phyloP scores from a whole-genome alignment of 2,113 vertebrate genomes.

The Lagopus muta region DNA sequence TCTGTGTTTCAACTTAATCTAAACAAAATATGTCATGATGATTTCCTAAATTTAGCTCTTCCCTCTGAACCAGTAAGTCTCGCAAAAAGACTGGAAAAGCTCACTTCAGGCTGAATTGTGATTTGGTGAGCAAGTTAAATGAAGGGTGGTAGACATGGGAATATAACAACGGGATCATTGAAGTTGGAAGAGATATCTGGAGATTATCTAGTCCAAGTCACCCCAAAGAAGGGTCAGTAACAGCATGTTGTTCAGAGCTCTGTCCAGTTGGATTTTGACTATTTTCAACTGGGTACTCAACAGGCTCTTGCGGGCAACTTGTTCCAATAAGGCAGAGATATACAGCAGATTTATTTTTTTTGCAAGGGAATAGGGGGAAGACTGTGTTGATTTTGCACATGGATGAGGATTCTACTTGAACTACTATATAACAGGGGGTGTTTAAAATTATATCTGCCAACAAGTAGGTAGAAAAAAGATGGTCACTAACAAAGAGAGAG shows the following conservation, averaged over 20 bases:
- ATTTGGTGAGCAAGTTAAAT: not conserved
- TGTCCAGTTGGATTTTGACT: not conserved
- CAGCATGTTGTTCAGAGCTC: not conserved
- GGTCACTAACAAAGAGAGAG: not conserved
- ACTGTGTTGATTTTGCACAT: not conserved
- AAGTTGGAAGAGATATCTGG: not conserved
- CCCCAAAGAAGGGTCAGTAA: not conserved
- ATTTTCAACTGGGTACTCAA: not conserved
- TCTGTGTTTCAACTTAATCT: not conserved
- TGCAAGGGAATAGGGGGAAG: not conserved
- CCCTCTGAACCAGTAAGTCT: not conserved
- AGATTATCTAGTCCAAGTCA: not conserved
- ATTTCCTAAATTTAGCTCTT: constrained; percentile 9
- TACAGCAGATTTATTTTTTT: not conserved
- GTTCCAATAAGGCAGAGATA: not conserved
- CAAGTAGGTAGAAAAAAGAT: not conserved
- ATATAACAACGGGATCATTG: not conserved
- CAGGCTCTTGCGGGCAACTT: not conserved
- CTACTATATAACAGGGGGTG: not conserved
- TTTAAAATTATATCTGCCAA: not conserved
- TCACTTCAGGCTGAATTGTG: not conserved
- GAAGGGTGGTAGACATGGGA: not conserved
- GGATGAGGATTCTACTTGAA: not conserved
- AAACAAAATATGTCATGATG: not conserved
- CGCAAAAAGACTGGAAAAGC: not conserved